phyloP scores from a whole-genome alignment of 2,888 invertebrate species.

The Apoderus coryli region DNA sequence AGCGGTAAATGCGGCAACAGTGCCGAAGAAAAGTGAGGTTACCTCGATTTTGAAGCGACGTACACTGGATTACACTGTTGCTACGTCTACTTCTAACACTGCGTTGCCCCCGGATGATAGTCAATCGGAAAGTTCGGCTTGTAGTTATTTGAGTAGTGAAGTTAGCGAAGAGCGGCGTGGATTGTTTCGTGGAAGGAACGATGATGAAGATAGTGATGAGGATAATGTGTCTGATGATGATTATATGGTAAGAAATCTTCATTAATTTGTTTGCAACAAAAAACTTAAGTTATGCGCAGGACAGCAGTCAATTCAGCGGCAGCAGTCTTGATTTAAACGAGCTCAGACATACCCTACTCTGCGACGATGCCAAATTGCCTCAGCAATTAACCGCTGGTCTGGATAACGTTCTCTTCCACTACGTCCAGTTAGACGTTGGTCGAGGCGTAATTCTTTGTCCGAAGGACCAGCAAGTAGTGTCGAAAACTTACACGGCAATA shows the following conservation, averaged over 20 bases:
- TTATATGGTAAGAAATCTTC: conserved; percentile 37
- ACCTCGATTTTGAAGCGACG: conserved; percentile 46
- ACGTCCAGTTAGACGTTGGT: conserved; percentile 53
- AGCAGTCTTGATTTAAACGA: conserved; percentile 53
- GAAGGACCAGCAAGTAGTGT: conserved; percentile 24
- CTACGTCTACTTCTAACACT: conserved; percentile 33
- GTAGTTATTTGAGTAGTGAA: conserved; percentile 52
- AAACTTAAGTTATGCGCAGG: no score
- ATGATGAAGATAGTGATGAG: no score
- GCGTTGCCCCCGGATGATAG: conserved; percentile 37
- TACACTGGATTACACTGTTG: conserved; percentile 35
- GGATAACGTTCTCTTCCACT: conserved; percentile 62
- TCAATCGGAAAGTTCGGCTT: conserved; percentile 54
- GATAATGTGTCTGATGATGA: conserved; percentile 66
- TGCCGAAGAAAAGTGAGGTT: conserved; percentile 24
- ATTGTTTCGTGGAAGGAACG: no score
- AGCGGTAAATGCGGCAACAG: conserved; percentile 10
- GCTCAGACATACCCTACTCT: conserved; percentile 54
- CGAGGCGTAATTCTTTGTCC: conserved; percentile 60
- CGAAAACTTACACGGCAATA: conserved; percentile 34
- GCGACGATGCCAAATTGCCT: conserved; percentile 48
- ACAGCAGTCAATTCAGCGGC: no score
- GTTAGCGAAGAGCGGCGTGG: no score
- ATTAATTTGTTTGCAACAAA: background rate
- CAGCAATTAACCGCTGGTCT: conserved; percentile 49